These are phyloP conservation scores for Trachurus trachurus DNA, from an alignment of 2,797 vertebrate genomes.

Conservation along the genomic window DNA sequence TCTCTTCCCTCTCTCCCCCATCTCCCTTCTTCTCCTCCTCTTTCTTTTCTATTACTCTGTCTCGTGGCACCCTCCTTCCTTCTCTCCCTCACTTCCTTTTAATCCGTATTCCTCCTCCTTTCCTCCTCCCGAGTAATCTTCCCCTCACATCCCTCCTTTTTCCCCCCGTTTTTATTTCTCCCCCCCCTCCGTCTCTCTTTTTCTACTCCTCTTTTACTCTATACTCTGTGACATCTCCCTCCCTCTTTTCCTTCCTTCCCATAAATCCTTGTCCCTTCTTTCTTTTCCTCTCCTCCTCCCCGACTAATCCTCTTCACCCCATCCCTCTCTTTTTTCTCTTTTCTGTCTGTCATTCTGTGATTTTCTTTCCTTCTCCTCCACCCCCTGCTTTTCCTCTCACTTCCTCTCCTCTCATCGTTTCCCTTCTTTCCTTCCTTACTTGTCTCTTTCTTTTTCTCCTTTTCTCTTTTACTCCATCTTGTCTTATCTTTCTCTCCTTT, in stretches of 20 bases:
- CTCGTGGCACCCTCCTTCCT: constrained; percentile 21
- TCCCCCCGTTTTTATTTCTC: no score
- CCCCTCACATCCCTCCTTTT: background rate
- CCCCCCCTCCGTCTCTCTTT: background rate
- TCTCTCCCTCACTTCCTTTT: background rate
- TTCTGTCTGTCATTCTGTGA: background rate
- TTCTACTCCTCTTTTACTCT: background rate
- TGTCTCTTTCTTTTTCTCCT: no score
- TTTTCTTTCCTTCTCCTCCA: background rate
- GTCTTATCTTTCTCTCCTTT: no score
- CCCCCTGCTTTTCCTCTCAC: no score
- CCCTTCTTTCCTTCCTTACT: background rate
- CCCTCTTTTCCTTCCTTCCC: no score
- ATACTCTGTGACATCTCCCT: background rate
- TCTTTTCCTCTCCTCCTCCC: no score
- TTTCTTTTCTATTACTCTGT: constrained; percentile 9
- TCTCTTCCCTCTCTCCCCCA: constrained; percentile 3
- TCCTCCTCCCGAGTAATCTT: background rate
- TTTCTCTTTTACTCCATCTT: background rate
- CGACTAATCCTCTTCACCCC: no score
- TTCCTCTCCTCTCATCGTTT: background rate
- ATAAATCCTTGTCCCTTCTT: no score
- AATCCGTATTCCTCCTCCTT: background rate
- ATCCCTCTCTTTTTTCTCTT: no score
- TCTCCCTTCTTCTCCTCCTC: constrained; percentile 8